Evolutionary conservation across 2,797 vertebrate species (phyloP).

Genomic region (Salmo trutta): DNA sequence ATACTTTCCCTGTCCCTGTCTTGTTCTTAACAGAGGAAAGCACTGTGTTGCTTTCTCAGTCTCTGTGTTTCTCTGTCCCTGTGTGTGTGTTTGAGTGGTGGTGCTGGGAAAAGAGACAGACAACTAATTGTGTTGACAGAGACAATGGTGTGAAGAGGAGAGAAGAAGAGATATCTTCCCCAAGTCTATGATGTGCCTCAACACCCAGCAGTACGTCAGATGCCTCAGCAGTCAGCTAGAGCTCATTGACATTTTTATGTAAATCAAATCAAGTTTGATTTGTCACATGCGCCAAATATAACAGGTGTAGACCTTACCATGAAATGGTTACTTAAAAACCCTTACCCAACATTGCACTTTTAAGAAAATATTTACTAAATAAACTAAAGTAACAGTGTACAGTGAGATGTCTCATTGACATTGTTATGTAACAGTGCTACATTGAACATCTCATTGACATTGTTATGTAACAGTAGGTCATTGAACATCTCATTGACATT

Average conservation of each 20-base stretch:
- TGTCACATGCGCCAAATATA: too few relatives aligned
- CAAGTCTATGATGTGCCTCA: constrained; percentile 19
- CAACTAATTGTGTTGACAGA: constrained; percentile 58
- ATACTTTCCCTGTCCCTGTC: not conserved
- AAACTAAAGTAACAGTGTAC: too few relatives aligned
- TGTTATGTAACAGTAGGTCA: too few relatives aligned
- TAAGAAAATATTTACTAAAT: too few relatives aligned
- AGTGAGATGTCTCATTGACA: too few relatives aligned
- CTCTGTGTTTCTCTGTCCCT: not conserved
- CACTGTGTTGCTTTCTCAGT: not conserved
- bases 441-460: too few relatives aligned
- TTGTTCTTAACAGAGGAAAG: not conserved
- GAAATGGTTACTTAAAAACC: too few relatives aligned
- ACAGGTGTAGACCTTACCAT: too few relatives aligned
- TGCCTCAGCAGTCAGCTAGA: constrained; percentile 20
- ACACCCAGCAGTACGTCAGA: constrained; percentile 43
- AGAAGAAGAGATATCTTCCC: constrained; percentile 51
- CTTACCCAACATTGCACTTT: too few relatives aligned
- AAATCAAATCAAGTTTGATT: not conserved
- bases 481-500: too few relatives aligned
- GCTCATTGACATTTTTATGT: not conserved
- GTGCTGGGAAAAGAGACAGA: constrained; percentile 39
- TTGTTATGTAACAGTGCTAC: too few relatives aligned
- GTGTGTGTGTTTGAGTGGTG: constrained; percentile 7
- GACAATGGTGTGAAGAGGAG: constrained; percentile 37